Evolutionary conservation across 2,888 invertebrate species (phyloP), one percentile per base, ranked within the genome.

Genomic region (Chrysolina americana): DNA sequence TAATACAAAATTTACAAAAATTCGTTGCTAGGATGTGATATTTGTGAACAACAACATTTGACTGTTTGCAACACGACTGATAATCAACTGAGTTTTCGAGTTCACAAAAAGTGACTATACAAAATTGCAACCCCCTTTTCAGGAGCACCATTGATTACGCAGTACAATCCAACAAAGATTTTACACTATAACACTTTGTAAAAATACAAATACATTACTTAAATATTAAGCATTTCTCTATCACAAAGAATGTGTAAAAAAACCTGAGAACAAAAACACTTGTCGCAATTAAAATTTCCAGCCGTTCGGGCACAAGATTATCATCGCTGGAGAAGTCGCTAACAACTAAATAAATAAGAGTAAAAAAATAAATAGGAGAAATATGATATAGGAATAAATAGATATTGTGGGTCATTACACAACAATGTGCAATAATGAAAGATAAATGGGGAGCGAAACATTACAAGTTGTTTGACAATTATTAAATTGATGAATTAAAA

Each of bases 201-300:
- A 86, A 83, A 86, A 84, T 83, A 85, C 85, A 86, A 86, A 84
- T 85, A 86, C 85, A 80, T 80, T 83, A 86, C 87, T 87, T 87
- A 87, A 87, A 87, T 87, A 86, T 87, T 87, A 87, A 87, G 87
- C 85, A 86, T 81, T 80, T 82, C 78, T 81, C 82, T 85, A 85
- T 86, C 87, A 86, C 86, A 86, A 86, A 70, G 81, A 81, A 83
- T 75, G 80, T 82, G 80, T 79, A 78, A 80, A 77, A 77, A 77
- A 78, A 81, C 82, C 81, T 82, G 82, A 82, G 81, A 79, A 81
- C 28, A 59, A 59, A 80, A 75, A 71, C 68, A 73, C 59, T 71
- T 47, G 44, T 41, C 53, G 53, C n/a, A 68, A 41, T 68, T 53
- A 65, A 73, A 64, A 68, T 75, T 71, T 76, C 75, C 59, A 28